Evolutionary conservation across 1,140 invertebrate genomes (phyloP), one percentile per base, ranked within the genome.

Genomic region (Heliconius himera): DNA sequence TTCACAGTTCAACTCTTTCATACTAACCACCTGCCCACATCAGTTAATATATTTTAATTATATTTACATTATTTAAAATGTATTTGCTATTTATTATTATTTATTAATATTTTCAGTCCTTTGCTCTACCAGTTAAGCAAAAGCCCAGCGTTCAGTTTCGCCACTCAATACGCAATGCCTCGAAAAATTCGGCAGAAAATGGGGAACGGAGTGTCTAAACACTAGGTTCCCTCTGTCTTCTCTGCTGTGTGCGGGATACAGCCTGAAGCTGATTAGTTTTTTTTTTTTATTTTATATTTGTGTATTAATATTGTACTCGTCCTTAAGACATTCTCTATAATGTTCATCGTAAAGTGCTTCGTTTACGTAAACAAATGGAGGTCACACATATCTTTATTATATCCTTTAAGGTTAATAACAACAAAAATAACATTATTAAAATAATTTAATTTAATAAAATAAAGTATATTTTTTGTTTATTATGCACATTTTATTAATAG

Each of bases 1-100:
- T 77, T 54, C 54, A 81, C 73, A 78, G 77, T 82, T 83, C 73
- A 76, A 71, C 60, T 74, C 80, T 70, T 76, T 83, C 41, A 79
- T 60, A 78, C 46, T 78, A 75, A 73, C 71, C 54, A 76, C 60
- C 74, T 76, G 22, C 38, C 56, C 38, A 76, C 74, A 70, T 49
- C 38, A 33, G 49, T 29, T 41, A 26, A 51, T 66, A 76, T 38
- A 76, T 76, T 76, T 26, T 76, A 70, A 70, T 70, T 20, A 70
- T 38, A 29, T 76, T 38, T 11, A 70, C 11, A 26, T n/a, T 29
- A 66, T 66, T 66, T 29, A 66, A 66, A 66, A 8, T 66, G 4
- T 66, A 0, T 66, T 66, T 66, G 22, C 29, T 29, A 29, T 66
- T 26, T 26, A 66, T 66, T 3, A 46, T 13, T 46, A 46, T 46